phyloP scores from a whole-genome alignment of 2,888 invertebrate species.

The Hirtodrosophila duncani region DNA sequence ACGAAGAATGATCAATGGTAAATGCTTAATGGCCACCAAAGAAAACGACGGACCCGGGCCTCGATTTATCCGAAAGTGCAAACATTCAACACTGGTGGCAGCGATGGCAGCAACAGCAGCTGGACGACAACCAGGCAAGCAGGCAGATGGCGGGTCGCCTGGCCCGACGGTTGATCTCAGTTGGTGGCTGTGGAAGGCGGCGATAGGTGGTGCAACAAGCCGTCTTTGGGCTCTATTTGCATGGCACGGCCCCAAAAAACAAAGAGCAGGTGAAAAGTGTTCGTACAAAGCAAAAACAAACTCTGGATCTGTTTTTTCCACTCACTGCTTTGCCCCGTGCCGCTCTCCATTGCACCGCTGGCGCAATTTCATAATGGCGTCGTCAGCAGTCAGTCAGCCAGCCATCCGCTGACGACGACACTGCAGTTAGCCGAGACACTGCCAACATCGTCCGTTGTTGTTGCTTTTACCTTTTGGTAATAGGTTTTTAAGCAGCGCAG shows the following conservation, averaged over 20 bases:
- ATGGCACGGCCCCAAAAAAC: conserved; percentile 46
- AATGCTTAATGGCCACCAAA: conserved; percentile 32
- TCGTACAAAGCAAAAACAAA: conserved; percentile 50
- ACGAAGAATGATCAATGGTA: conserved; percentile 19
- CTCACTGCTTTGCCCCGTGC: neutral
- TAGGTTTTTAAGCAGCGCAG: too few relatives aligned
- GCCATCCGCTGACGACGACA: conserved; percentile 65
- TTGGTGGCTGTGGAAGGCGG: conserved; percentile 13
- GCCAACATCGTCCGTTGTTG: conserved; percentile 37
- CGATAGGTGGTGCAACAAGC: conserved; percentile 13
- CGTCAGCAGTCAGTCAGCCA: conserved; percentile 45
- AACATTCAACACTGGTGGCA: conserved; percentile 66
- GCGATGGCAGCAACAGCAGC: conserved; percentile 32
- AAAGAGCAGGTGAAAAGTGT: conserved; percentile 64
- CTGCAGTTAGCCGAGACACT: conserved; percentile 59
- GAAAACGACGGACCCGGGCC: conserved; percentile 16
- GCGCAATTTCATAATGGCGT: conserved; percentile 68
- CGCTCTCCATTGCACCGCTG: conserved; percentile 17
- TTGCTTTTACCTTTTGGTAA: conserved; percentile 26
- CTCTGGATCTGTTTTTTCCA: conserved; percentile 51
- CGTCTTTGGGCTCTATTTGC: conserved; percentile 56
- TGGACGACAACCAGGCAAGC: conserved; percentile 43
- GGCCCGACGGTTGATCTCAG: neutral
- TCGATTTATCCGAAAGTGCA: conserved; percentile 53
- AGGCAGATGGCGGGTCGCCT: conserved; percentile 28